phyloP scores from a whole-genome alignment of 2,797 vertebrate genomes.

The Microctenopoma stevenorrisi region DNA sequence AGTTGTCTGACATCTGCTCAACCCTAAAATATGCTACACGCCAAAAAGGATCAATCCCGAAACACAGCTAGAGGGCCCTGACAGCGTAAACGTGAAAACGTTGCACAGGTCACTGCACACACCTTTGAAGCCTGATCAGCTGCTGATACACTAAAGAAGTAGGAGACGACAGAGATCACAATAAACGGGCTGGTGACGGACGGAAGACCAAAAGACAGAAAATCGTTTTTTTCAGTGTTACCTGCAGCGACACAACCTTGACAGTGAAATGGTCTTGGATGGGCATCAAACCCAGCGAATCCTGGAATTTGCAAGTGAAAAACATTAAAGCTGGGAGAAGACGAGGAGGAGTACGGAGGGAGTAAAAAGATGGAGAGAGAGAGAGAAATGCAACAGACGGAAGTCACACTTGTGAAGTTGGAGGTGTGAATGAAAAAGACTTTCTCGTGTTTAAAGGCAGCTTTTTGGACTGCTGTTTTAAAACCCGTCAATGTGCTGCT shows the following conservation, averaged over 20 bases:
- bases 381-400: constrained; percentile 77
- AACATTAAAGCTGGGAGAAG: constrained; percentile 44
- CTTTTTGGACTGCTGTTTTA: constrained; percentile 81
- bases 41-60: neutral
- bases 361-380: constrained; percentile 38
- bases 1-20: neutral
- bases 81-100: neutral
- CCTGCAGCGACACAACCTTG: neutral
- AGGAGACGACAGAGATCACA: neutral
- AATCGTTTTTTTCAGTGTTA: neutral
- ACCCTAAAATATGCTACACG: constrained; percentile 2
- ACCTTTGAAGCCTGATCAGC: neutral
- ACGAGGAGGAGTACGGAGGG: constrained; percentile 25
- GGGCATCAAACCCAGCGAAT: neutral
- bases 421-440: constrained; percentile 83
- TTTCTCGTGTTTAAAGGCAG: constrained; percentile 79
- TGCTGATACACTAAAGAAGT: constrained; percentile 7
- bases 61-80: neutral
- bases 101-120: neutral
- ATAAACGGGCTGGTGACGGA: neutral
- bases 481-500: constrained; percentile 64
- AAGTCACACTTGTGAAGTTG: constrained; percentile 80
- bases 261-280: constrained; percentile 5
- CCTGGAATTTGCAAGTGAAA: constrained; percentile 42
- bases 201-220: neutral